Evolutionary conservation across 2,797 vertebrate species (phyloP), one percentile per base, ranked within the genome.

Genomic region (Micromesistius poutassou): DNA sequence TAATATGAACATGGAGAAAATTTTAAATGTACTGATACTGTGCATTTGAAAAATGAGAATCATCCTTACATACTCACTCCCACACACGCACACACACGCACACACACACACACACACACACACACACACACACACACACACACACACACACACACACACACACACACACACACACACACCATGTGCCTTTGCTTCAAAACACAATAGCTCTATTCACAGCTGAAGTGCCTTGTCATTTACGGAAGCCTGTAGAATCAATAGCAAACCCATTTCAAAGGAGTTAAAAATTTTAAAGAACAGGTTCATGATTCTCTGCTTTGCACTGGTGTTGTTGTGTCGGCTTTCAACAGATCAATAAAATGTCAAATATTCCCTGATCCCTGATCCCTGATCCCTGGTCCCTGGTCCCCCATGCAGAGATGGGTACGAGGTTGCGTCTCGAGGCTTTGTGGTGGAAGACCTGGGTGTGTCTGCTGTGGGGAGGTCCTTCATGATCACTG

Each of bases 401-500:
- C n/a, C 55, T n/a, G n/a, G 4, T 55, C 55, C n/a, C 55, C n/a
- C 25, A 3, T 12, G n/a, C 72, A 95, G 94, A 85, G 89, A 84
- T 28, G 92, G 93, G 42, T 93, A 92, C 80, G 93, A 91, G 71
- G 71, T 74, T 0, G 91, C 92, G 22, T 90, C 86, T 5, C 88
- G 86, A 81, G 70, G 83, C 77, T 94, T 94, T 80, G 81, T 88
- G 9, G 82, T 82, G 7, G 83, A 86, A 76, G 91, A 93, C 71
- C 73, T 94, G 83, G 88, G 92, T 0, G 89, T 94, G 38, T 93
- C 92, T 0, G 89, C 93, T 5, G 93, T 92, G 30, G 94, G 94
- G 66, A 83, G 89, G 71, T 92, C 91, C 75, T 95, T 92, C 72
- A 93, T 94, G 93, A 84, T 94, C 79, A 95, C 94, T 0, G 94